These are phyloP conservation scores for Odontophorus gujanensis DNA, from an alignment of 2,113 vertebrate genomes.

Conservation along the genomic window DNA sequence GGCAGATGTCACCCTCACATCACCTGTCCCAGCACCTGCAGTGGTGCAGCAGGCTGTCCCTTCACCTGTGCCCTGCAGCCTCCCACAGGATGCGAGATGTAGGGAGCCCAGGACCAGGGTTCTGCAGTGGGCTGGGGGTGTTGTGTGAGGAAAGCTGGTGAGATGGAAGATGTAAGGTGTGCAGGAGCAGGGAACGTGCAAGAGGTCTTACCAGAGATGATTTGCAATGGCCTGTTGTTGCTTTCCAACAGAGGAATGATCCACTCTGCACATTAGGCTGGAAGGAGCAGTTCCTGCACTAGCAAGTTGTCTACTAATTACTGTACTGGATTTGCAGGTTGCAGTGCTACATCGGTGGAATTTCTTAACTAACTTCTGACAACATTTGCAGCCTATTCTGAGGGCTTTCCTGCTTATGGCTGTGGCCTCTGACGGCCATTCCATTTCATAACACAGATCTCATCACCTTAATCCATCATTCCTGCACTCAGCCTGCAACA, in stretches of 20 bases:
- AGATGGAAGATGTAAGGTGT: neutral
- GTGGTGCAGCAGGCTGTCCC: neutral
- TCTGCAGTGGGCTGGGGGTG: neutral
- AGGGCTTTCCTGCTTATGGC: neutral
- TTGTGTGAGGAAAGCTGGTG: neutral
- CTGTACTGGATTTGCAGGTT: neutral
- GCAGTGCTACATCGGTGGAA: neutral
- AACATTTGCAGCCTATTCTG: neutral
- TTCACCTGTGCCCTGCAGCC: neutral
- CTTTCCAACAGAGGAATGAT: neutral
- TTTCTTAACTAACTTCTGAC: neutral
- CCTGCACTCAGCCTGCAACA: neutral
- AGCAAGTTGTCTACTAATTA: neutral
- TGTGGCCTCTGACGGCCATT: neutral
- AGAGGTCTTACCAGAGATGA: neutral
- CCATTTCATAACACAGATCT: neutral
- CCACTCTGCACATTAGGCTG: accelerated
- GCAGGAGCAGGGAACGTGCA: neutral
- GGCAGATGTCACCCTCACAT: neutral
- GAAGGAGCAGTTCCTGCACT: neutral
- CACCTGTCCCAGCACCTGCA: neutral
- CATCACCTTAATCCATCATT: neutral
- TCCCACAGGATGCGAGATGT: neutral
- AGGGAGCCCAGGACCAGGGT: neutral
- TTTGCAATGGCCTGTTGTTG: neutral